Evolutionary conservation across 1,140 invertebrate species (phyloP).

Genomic region (Gonioctena quinquepunctata): DNA sequence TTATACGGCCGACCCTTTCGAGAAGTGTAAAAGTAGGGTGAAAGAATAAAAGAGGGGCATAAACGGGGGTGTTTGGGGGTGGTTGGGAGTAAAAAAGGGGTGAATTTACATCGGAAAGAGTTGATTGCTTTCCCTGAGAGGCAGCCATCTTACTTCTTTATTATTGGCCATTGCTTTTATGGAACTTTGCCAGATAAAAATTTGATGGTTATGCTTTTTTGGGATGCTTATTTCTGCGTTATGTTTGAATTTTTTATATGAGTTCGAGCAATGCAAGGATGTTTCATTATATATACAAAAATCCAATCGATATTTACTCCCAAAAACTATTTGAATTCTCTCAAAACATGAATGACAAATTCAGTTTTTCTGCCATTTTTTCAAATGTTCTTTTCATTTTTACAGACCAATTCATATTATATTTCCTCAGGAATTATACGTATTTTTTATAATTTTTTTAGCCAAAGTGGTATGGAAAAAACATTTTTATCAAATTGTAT

Average conservation of each 20-base stretch:
- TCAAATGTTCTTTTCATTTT: too few relatives aligned
- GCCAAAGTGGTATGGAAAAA: too few relatives aligned
- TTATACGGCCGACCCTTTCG: constrained; percentile 40
- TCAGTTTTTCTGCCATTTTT: too few relatives aligned
- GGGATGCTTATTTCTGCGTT: neutral
- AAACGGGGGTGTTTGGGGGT: constrained; percentile 44
- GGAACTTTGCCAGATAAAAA: constrained; percentile 16
- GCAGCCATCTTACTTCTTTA: constrained; percentile 49
- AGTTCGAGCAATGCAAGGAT: too few relatives aligned
- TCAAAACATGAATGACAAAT: too few relatives aligned
- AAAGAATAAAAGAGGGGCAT: constrained; percentile 50
- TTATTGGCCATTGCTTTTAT: constrained; percentile 40
- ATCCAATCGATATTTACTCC: too few relatives aligned
- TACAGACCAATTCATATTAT: too few relatives aligned
- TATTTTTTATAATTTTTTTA: too few relatives aligned
- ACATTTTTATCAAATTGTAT: too few relatives aligned
- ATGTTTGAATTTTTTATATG: neutral
- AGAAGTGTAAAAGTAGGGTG: constrained; percentile 52
- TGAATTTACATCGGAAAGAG: constrained; percentile 53
- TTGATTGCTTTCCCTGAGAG: constrained; percentile 47
- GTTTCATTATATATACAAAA: too few relatives aligned
- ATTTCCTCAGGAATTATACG: too few relatives aligned
- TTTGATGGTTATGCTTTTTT: constrained; percentile 1
- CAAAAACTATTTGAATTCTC: too few relatives aligned
- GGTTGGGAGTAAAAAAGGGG: constrained; percentile 38